Evolutionary conservation across 2,888 invertebrate species (phyloP), one percentile per base, ranked within the genome.

Genomic region (Agrotis exclamationis): DNA sequence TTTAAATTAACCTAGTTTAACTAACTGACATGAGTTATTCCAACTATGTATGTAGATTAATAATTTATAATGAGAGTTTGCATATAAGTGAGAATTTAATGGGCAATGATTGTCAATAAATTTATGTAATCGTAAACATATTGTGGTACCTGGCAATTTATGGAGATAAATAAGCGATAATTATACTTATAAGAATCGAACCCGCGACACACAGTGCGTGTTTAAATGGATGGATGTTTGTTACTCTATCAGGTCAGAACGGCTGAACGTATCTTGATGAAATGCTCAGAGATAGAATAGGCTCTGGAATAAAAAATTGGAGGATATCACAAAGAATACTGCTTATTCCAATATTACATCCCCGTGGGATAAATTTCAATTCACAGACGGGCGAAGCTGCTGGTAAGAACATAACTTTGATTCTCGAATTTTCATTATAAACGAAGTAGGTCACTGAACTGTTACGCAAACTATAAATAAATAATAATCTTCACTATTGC

Each of bases 21-120:
- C 33, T 20, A 24, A 72, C 45, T 64, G 70, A 76, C 70, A 59
- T 59, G 47, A 76, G 53, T 54, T 54, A 76, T 60, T 76, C 39
- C 13, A 54, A 50, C 44, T 33, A 74, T 54, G 47, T 48, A 76
- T 45, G 44, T 70, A 60, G 51, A 76, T 76, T 14, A 33, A 57
- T 14, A 33, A 57, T 51, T 57, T 57, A 67, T 67, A 57, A 73
- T 51, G 16, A 68, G 45, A 24, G 24, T 39, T 39, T 67, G 76
- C 39, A 50, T 51, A 57, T 72, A 39, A 76, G 47, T 57, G 28
- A n/a, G 18, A 39, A 73, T 76, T 47, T 67, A 58, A 74, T 69
- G 18, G 59, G 28, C 54, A 76, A 47, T 48, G 28, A 56, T 73
- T 62, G n/a, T 54, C 33, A 53, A 28, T 28, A 28, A 28, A 28